Evolutionary conservation across 2,797 vertebrate species (phyloP), one percentile per base, ranked within the genome.

Genomic region (Sebastes diaconus): DNA sequence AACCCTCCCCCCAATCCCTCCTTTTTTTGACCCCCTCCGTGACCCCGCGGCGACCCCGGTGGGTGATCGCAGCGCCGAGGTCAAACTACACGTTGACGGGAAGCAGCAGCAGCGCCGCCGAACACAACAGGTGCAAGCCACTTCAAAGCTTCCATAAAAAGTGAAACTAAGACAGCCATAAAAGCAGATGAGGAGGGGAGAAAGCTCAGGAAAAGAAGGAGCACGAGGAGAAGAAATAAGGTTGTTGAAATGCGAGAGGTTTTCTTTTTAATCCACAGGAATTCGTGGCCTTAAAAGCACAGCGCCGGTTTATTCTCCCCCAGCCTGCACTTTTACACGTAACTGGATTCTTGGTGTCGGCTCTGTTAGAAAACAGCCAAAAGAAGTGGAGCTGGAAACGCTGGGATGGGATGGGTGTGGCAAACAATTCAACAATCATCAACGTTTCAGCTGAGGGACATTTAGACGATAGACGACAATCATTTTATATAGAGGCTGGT

Each of bases 121-220:
- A 87, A 90, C 80, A 91, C 89, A 95, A 96, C 96, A 97, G 96
- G 96, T 97, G 95, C 89, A 81, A 86, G 87, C 81, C 90, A 79
- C 60, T 82, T 88, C 82, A 90, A 90, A 88, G 90, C 77, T 29
- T 63, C 25, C 75, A 75, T 65, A 63, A 84, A 84, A 87, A 29
- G 36, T 11, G 39, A 65, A 72, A 75, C 65, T 30, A 54, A 86
- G 50, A 68, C 73, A 30, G 73, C 76, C 75, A 71, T 82, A 68
- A 85, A 81, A 77, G 83, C 42, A 52, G 61, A 59, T 5, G 68
- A 75, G 3, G 27, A 42, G 27, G 66, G 50, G 50, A 67, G 79
- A 64, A 22, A 60, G 68, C 63, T 42, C 24, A 20, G 60, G 54
- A 18, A 59, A 29, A 29, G 42, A 73, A 64, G 8, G 69, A 60